Conservation (phyloP, 2,113 vertebrate genomes). For the Nesogale talazaci region DNA sequence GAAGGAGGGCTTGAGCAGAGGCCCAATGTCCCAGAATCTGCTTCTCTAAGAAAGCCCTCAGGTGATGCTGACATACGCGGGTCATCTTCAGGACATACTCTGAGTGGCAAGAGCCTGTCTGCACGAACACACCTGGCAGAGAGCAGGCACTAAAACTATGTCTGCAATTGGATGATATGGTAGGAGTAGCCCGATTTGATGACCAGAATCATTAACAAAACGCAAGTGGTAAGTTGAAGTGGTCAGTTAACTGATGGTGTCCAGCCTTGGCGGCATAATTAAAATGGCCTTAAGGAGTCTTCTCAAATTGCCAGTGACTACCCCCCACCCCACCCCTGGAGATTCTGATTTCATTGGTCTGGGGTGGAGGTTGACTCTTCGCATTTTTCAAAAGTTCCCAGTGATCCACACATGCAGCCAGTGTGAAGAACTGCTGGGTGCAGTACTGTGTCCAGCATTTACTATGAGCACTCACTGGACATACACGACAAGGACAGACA, state of each 20-base stretch:
- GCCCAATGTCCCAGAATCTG: too few relatives aligned
- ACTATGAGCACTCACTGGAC: fast-evolving
- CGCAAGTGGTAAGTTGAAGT: not conserved
- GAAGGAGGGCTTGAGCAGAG: too few relatives aligned
- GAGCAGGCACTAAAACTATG: not conserved
- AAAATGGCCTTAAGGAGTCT: not conserved
- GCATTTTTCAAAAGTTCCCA: not conserved
- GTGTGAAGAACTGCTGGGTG: not conserved
- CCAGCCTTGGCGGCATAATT: not conserved
- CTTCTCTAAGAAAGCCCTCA: not conserved
- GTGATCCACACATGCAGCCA: not conserved
- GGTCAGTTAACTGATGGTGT: not conserved
- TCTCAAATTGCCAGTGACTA: not conserved
- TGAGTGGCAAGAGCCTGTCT: not conserved
- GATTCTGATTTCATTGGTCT: not conserved
- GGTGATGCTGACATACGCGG: not conserved
- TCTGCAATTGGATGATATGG: not conserved
- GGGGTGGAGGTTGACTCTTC: not conserved
- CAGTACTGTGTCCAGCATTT: not conserved
- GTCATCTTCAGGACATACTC: not conserved
- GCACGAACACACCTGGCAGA: not conserved
- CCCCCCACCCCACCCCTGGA: not conserved
- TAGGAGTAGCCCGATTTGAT: not conserved
- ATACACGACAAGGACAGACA: not conserved
- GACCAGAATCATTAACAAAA: not conserved